Base-by-base conservation (phyloP, 2,888 invertebrate species). In the Heliconius charithonia region DNA sequence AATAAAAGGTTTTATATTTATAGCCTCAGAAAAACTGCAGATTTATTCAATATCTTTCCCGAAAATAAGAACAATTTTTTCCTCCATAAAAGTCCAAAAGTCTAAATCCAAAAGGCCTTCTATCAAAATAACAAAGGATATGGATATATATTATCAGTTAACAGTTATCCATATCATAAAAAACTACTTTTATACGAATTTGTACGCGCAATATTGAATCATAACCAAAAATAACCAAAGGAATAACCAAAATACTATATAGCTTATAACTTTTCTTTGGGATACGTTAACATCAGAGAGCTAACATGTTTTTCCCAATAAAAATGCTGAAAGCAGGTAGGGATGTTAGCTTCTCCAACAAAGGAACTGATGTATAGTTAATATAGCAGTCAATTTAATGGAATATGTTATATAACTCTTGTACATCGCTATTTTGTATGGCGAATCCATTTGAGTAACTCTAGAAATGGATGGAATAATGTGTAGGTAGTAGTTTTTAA, bases 361-460 rank as follows among this genome's bases (percentile, higher is more conserved):
- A 80, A 79, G 67, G 77, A 37, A 32, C 72, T 72, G 77, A 80
- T 75, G 77, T 78, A 80, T 72, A 65, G 78, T 75, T 78, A 80
- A 80, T 80, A 78, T 71, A 77, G 70, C 41, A 77, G 72, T 77
- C 78, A 65, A 77, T 81, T 81, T 81, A 77, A 81, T 81, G 73
- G 79, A 81, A 81, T 77, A 81, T 74, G 71, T 77, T 75, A 81
- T 75, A 81, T 79, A 81, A 77, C 70, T 79, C 80, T 63, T 75
- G 56, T 66, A 75, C 70, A 71, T 71, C 45, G 74, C 79, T 69
- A 79, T 79, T 79, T 72, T 51, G 77, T 81, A 45, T 62, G 75
- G 70, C 70, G 29, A 22, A 41, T 67, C 67, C 62, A 62, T 62
- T 77, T 32, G n/a, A 59, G n/a, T 59, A 9, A 59, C 4, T 59